phyloP scores from a whole-genome alignment of 2,797 vertebrate species.

The Orestias chungarensis region DNA sequence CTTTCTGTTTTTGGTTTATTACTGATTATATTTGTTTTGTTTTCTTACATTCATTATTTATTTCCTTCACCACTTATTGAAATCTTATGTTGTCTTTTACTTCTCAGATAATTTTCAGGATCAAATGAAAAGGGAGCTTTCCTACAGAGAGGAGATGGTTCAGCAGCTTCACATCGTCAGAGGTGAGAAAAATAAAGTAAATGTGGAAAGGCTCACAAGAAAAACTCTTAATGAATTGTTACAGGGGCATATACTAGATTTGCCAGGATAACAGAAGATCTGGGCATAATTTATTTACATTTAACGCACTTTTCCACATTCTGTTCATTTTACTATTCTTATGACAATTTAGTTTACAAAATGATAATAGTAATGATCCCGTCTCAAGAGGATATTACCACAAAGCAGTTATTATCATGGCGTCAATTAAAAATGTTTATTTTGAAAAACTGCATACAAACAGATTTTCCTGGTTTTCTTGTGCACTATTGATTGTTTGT shows the following conservation, averaged over 20 bases:
- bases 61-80: neutral
- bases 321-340: neutral
- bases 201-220: conserved; percentile 3
- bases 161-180: conserved; percentile 98
- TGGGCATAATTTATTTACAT: neutral
- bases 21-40: neutral
- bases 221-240: neutral
- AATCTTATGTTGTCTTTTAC: conserved; percentile 9
- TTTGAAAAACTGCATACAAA: neutral
- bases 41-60: neutral
- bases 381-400: neutral
- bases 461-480: neutral
- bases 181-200: conserved; percentile 83
- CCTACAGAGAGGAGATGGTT: conserved; percentile 97
- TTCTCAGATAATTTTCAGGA: conserved; percentile 97
- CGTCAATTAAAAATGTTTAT: neutral
- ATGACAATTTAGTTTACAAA: neutral
- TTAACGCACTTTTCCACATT: neutral
- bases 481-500: conserved; percentile 65
- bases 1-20: neutral
- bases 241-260: no score
- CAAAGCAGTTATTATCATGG: neutral
- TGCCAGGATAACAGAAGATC: neutral
- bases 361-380: neutral
- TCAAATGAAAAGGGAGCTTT: conserved; percentile 98